Evolutionary conservation across 2,888 invertebrate genomes (phyloP), one percentile per base, ranked within the genome.

Genomic region (Zelleria hepariella): DNA sequence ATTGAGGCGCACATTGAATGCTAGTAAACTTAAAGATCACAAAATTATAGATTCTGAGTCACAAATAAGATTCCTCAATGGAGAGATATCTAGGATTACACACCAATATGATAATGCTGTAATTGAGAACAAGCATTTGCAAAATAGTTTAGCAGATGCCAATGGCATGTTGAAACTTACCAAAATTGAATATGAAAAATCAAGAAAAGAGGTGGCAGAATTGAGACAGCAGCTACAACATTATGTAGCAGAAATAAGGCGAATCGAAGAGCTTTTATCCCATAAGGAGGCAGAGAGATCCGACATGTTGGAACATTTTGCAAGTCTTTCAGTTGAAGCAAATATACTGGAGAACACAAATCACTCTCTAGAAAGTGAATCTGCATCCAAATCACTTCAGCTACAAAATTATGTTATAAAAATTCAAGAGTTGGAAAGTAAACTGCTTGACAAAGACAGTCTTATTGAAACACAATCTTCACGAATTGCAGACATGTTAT

Each of bases 261-360:
- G 94, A 67, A 93, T 94, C 62, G 95, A 95, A 77, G 95, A 95
- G 68, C 80, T 95, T 61, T 86, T 95, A 27, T 91, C 92, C 61
- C 90, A 92, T 32, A 83, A 95, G 92, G 95, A 95, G 82, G 91
- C 92, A 62, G 95, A 95, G 80, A 90, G 95, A 60, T 92, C 92
- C 61, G 94, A 95, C 74, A 92, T 96, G 92, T 74, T 95, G 67
- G 94, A 95, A 71, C 94, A 95, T 67, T 95, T 94, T 80, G 92
- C 93, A 63, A 93, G 92, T 72, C 84, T 96, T 24, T 94, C 94
- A 58, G 90, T 94, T 62, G 95, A 95, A 80, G 95, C 95, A 2
- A 93, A 93, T 58, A 89, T 92, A 62, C 81, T 95, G 63, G 95
- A 95, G 82, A 94, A 91, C 66, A 95, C 92, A 64, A 95, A 95